A percentile compares a stretch with the other conserved stretches of the same genome.
Conservation (phyloP, 2,797 vertebrate species). For the Mus spretus region DNA sequence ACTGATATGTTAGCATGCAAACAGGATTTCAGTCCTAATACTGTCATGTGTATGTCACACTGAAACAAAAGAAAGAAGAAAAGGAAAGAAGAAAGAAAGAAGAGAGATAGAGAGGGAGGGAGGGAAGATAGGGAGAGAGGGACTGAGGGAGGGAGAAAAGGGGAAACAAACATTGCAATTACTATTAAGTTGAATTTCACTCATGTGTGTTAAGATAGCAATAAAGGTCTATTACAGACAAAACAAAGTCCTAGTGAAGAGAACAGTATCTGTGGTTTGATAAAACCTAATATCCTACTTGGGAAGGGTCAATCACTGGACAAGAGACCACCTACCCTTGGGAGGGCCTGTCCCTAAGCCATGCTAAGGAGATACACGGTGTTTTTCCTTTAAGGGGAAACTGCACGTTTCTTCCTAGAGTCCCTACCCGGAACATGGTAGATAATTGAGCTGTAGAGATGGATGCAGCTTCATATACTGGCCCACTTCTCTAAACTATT, state of each 20-base stretch:
- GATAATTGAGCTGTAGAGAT: neutral
- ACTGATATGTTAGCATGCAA: neutral
- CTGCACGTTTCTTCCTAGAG: neutral
- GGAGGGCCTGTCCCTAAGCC: neutral
- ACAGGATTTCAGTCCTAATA: neutral
- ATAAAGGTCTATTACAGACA: neutral
- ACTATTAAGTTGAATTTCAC: neutral
- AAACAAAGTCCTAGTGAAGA: neutral
- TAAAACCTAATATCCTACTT: neutral
- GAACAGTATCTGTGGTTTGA: neutral
- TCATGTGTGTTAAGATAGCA: neutral
- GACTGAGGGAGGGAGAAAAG: too few relatives aligned
- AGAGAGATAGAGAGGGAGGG: neutral
- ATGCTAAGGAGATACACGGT: neutral
- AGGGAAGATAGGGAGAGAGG: fast-evolving
- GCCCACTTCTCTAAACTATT: neutral
- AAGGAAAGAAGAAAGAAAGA: too few relatives aligned
- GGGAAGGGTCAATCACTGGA: neutral
- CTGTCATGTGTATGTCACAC: neutral
- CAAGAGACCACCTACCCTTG: neutral
- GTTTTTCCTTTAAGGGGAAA: neutral
- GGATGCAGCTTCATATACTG: neutral
- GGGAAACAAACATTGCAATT: neutral
- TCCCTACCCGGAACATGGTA: neutral
- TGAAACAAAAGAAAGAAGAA: too few relatives aligned